Percentiles rank a stretch among this genome's conserved stretches.
These are phyloP conservation scores for Chrysomallon squamiferum DNA, from an alignment of 1,140 invertebrate genomes.

Conservation along the genomic window DNA sequence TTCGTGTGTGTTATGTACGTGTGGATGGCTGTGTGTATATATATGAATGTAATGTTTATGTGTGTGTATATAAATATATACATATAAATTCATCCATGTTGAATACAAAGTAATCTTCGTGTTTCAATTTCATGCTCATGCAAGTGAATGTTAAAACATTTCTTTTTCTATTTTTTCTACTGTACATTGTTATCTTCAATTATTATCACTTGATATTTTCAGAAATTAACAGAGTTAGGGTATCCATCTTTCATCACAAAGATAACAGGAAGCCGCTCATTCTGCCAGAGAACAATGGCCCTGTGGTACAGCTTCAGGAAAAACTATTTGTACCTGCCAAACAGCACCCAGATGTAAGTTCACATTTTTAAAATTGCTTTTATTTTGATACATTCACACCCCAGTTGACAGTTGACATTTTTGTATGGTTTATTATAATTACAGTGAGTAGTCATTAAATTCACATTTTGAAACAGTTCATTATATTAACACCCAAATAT, in stretches of 20 bases:
- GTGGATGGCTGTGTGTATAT: too few relatives aligned
- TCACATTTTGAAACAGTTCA: too few relatives aligned
- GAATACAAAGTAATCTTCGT: too few relatives aligned
- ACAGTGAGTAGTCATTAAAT: not conserved
- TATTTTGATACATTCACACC: not conserved
- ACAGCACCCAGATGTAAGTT: slow-evolving; percentile 95
- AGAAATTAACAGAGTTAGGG: slow-evolving; percentile 99
- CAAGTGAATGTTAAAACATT: too few relatives aligned
- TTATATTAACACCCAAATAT: too few relatives aligned
- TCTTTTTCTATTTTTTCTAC: too few relatives aligned
- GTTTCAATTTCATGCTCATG: too few relatives aligned
- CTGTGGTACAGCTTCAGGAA: slow-evolving; percentile 91
- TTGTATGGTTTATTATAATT: not conserved
- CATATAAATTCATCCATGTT: too few relatives aligned
- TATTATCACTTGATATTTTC: slow-evolving; percentile 64
- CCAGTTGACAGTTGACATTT: not conserved
- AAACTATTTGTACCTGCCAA: slow-evolving; percentile 99
- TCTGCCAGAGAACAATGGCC: slow-evolving; percentile 91
- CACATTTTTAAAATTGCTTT: not conserved
- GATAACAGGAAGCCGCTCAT: slow-evolving; percentile 83
- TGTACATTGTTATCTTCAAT: too few relatives aligned
- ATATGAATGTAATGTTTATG: too few relatives aligned
- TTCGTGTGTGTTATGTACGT: too few relatives aligned
- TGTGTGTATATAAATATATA: too few relatives aligned
- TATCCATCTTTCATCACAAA: slow-evolving; percentile 93